Percentiles rank a stretch among this genome's conserved stretches.
phyloP scores from a whole-genome alignment of 2,797 vertebrate genomes.

The Corythornis leucogaster region DNA sequence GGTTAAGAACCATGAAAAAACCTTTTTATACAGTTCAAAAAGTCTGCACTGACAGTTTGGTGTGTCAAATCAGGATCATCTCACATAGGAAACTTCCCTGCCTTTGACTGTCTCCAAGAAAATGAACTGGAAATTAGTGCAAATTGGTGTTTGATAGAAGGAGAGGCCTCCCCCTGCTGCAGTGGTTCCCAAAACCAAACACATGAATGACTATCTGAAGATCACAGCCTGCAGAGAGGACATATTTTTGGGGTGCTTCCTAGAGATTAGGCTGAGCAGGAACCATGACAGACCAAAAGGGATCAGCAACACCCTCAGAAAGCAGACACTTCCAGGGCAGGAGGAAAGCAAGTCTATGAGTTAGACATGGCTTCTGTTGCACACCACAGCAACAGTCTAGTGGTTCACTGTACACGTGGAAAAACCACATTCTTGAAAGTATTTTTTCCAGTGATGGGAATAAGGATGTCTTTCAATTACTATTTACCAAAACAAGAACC shows the following conservation, averaged over 20 bases:
- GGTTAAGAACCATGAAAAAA: background rate
- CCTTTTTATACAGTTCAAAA: background rate
- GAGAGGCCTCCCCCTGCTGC: background rate
- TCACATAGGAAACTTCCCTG: background rate
- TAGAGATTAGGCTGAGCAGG: background rate
- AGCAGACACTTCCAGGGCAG: background rate
- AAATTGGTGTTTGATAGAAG: background rate
- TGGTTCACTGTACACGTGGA: background rate
- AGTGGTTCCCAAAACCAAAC: background rate
- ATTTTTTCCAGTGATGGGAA: background rate
- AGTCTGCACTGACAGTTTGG: background rate
- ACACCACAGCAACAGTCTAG: background rate
- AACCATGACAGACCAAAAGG: background rate
- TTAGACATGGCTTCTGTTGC: background rate
- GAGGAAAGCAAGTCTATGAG: background rate
- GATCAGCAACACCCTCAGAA: background rate
- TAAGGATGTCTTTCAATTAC: background rate
- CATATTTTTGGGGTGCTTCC: background rate
- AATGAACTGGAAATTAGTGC: background rate
- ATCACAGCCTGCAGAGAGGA: background rate
- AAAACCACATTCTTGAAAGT: background rate
- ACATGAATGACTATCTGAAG: background rate
- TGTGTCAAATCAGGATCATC: background rate
- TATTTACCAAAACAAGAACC: slow-evolving; percentile 11
- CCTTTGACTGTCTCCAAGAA: background rate